Conservation (phyloP, 2,888 invertebrate genomes). For the Acanthosepion lycidas region DNA sequence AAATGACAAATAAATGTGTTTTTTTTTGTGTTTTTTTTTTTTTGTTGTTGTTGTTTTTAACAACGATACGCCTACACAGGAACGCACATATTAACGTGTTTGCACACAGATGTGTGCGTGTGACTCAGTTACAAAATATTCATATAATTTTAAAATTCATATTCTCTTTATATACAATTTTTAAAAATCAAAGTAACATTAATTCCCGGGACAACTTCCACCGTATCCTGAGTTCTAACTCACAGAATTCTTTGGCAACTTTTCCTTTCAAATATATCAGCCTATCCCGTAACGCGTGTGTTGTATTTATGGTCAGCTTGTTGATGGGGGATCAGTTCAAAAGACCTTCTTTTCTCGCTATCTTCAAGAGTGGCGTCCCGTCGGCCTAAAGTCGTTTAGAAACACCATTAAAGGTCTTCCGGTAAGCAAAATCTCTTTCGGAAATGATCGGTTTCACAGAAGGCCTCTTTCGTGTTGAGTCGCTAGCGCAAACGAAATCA, state of each 20-base stretch:
- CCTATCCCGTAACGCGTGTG: background rate
- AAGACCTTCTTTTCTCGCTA: background rate
- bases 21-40: too few relatives aligned
- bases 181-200: background rate
- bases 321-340: background rate
- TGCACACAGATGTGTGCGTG: too few relatives aligned
- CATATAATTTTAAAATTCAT: too few relatives aligned
- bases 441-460: background rate
- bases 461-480: background rate
- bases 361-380: background rate
- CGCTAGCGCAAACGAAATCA: background rate
- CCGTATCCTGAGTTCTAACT: background rate
- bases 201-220: background rate
- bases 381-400: background rate
- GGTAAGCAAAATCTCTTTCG: background rate
- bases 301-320: background rate
- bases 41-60: too few relatives aligned
- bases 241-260: background rate
- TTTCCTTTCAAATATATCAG: background rate
- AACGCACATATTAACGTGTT: too few relatives aligned
- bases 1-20: too few relatives aligned
- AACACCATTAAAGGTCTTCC: constrained; percentile 11
- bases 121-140: too few relatives aligned
- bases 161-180: too few relatives aligned
- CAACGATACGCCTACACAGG: too few relatives aligned